Base-by-base conservation (phyloP, 2,797 vertebrate species). In the Threskiornis aethiopicus region DNA sequence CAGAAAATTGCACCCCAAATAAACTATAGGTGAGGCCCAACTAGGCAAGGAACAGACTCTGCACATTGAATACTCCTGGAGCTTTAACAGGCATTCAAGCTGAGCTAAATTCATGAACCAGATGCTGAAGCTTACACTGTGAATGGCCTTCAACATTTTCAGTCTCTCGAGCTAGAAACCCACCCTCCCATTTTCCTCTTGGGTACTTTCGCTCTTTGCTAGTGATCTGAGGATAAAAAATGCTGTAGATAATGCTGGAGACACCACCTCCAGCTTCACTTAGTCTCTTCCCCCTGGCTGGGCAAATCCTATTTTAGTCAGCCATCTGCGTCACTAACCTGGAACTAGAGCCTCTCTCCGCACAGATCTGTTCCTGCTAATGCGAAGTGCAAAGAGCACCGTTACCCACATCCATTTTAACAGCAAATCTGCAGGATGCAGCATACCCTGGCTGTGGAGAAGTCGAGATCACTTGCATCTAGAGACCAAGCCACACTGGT, bases 261-360 rank as follows among this genome's bases (percentile, higher is more conserved):
- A 80, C 39, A 83, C 70, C 93, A 96, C 72, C 78, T 95, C 66
- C 88, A 92, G 55, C 70, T 91, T 90, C 88, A 73, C 47, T 83
- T 51, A 79, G 46, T 35, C 71, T 86, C 81, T 94, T 80, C 42
- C 41, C 58, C 65, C 61, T 91, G 51, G 79, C 83, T 6, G 2
- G 86, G 76, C 71, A 97, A 95, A 91, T 62, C 67, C 62, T 96
- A 80, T 87, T 97, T 97, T 77, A 82, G 37, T 82, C 93, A 92
- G 66, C 75, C 84, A 94, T 90, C 89, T 96, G 93, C 4, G 0
- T 89, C 90, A 82, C 69, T 93, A 96, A 96, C 82, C 69, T 87
- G 87, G 82, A 96, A 42, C 62, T 20, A 80, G 35, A 94, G 87
- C 78, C 39, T 79, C 59, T 73, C 71, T 76, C 89, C 46, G 49